Conservation (phyloP, 2,113 vertebrate species). For the Muntiacus muntjak region DNA sequence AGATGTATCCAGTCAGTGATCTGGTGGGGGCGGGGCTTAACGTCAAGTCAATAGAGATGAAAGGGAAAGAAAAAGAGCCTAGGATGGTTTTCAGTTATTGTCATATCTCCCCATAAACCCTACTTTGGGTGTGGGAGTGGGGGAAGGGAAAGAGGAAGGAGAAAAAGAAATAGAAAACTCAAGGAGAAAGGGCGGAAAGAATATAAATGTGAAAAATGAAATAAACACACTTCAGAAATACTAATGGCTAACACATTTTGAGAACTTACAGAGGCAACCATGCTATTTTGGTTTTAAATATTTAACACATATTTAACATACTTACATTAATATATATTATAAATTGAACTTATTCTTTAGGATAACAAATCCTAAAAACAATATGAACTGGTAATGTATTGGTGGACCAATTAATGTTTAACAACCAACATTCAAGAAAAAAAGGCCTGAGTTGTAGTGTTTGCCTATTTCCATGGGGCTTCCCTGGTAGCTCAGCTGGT, state of each 20-base stretch:
- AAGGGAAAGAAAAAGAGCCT: background rate
- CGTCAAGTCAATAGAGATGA: background rate
- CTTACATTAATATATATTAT: background rate
- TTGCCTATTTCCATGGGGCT: background rate
- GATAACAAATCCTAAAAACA: background rate
- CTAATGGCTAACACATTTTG: background rate
- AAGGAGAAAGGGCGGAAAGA: background rate
- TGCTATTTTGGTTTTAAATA: background rate
- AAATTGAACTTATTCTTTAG: conserved; percentile 3
- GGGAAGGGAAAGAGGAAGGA: background rate
- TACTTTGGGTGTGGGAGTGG: background rate
- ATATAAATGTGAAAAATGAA: background rate
- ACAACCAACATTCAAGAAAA: background rate
- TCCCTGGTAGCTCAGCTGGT: too few relatives aligned
- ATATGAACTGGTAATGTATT: background rate
- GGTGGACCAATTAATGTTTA: background rate
- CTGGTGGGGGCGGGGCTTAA: rapidly evolving
- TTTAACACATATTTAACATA: background rate
- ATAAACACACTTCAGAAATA: conserved; percentile 13
- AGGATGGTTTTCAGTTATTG: background rate
- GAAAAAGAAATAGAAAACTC: background rate
- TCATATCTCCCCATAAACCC: background rate
- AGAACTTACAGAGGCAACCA: background rate
- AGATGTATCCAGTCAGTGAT: background rate
- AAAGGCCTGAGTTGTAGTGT: background rate